phyloP scores from a whole-genome alignment of 2,113 vertebrate species.

The Triplophysa dalaica region DNA sequence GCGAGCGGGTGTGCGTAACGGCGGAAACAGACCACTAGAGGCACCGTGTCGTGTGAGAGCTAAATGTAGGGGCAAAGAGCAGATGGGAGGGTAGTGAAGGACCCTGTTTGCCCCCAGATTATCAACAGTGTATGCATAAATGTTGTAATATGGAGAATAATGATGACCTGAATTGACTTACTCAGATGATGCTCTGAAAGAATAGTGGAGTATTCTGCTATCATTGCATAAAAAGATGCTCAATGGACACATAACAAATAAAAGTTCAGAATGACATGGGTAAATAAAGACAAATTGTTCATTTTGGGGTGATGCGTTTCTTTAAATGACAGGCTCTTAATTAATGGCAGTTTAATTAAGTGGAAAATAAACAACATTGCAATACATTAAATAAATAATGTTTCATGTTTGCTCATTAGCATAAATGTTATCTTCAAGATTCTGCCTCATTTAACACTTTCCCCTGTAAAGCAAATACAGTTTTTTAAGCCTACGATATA shows the following conservation, averaged over 20 bases:
- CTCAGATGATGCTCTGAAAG: no score
- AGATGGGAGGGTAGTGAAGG: slow-evolving; percentile 63
- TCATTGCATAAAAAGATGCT: no score
- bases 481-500: background rate
- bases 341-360: slow-evolving; percentile 26
- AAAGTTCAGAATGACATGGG: no score
- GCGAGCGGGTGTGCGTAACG: slow-evolving; percentile 63
- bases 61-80: slow-evolving; percentile 64
- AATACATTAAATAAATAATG: background rate
- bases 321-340: background rate
- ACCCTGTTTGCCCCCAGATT: background rate
- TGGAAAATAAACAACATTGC: slow-evolving; percentile 14
- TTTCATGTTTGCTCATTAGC: background rate
- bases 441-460: background rate
- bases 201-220: no score
- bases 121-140: background rate
- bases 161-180: no score
- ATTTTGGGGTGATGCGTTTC: background rate
- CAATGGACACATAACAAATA: no score
- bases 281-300: no score
- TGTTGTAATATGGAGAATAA: no score
- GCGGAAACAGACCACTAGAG: slow-evolving; percentile 46
- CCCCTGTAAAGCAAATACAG: background rate
- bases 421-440: background rate
- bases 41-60: slow-evolving; percentile 65